Evolutionary conservation across 2,797 vertebrate species (phyloP), one percentile per base, ranked within the genome.

Genomic region (Sebastes variabilis): DNA sequence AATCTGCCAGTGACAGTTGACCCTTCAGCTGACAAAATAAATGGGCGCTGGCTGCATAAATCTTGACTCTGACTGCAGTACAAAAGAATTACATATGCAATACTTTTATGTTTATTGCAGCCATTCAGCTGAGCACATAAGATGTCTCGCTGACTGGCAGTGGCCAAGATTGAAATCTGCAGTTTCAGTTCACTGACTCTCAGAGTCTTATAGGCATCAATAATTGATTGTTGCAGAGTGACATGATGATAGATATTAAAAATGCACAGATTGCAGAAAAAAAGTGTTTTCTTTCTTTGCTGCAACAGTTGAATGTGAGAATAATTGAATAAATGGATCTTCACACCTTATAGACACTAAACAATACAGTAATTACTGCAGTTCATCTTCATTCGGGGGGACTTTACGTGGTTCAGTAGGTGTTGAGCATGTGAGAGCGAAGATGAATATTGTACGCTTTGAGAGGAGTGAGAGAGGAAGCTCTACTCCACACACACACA

Each of bases 381-480:
- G 72, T 92, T 91, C 77, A 93, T 94, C 88, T 91, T 92, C 72
- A 89, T 94, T 90, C 86, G 77, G 73, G 55, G 83, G 34, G 76
- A 77, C 71, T 85, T 89, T 82, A 75, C 12, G 55, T 88, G 85
- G 84, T 89, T 90, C 82, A 86, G 74, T 87, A 72, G 66, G 61
- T 83, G 79, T 82, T 72, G 24, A 87, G 80, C 32, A 36, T 76
- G 64, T 77, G 76, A 86, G 68, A 81, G 66, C 72, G 75, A 71
- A 87, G 79, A 89, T 90, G 69, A 90, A 90, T 90, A 89, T 83
- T 69, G 13, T 66, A 56, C 13, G 14, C 72, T 79, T 59, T 67
- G 66, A 79, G 67, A 77, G 71, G 54, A 72, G 70, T 46, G 65
- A 75, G 58, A 49, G 59, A 64, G 32, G 18, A 2, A 52, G 38